A percentile compares a stretch with the other conserved stretches of the same genome.
Evolutionary conservation across 2,888 invertebrate genomes (phyloP).

Genomic region (Nemotelus pantherinus): DNA sequence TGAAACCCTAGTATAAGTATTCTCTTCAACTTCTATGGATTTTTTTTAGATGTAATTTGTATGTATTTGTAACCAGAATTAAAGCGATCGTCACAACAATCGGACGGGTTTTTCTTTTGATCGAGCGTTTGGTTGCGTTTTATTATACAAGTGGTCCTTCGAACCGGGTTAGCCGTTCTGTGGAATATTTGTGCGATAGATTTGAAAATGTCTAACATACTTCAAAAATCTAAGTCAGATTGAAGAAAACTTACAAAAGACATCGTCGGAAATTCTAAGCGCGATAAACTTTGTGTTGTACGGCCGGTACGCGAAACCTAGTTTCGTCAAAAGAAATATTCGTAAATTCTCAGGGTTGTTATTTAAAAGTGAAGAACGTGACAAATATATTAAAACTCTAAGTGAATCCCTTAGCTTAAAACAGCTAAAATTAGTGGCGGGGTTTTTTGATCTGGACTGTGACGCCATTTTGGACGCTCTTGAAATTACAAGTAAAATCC

Average conservation of each 20-base stretch:
- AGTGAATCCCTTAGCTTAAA: background rate
- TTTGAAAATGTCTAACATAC: no score
- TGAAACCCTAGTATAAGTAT: no score
- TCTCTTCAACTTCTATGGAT: no score
- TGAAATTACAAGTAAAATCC: background rate
- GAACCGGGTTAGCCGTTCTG: no score
- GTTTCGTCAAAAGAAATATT: background rate
- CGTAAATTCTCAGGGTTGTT: background rate
- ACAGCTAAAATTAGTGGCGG: background rate
- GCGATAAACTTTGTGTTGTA: background rate
- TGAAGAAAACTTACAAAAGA: background rate
- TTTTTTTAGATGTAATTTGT: no score
- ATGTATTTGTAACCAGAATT: no score
- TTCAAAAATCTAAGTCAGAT: no score
- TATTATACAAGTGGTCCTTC: no score
- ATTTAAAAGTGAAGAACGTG: background rate
- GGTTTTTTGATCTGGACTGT: background rate
- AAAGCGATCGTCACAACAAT: no score
- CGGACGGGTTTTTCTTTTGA: no score
- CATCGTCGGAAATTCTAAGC: background rate
- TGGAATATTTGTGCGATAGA: no score
- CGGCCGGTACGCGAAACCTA: background rate
- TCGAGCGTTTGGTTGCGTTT: no score
- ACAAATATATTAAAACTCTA: background rate
- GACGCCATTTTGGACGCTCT: background rate